A percentile compares a stretch with the other conserved stretches of the same genome.
phyloP scores from a whole-genome alignment of 2,797 vertebrate genomes.

The Pangasius sanitwongsei region DNA sequence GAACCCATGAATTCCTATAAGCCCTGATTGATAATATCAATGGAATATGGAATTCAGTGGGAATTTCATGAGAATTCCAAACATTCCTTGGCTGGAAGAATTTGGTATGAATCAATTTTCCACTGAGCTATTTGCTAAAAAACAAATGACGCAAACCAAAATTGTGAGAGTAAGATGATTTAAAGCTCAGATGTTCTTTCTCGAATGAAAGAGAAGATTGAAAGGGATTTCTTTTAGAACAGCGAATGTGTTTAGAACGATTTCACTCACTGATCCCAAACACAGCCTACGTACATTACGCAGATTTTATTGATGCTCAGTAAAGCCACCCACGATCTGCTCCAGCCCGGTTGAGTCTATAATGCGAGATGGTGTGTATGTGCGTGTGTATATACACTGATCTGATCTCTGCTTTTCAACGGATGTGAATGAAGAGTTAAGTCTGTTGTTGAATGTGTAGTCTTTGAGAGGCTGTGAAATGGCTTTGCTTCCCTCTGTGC shows the following conservation, averaged over 20 bases:
- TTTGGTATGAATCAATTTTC: neutral
- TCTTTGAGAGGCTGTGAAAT: neutral
- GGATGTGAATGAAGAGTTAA: constrained; percentile 1
- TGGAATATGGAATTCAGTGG: neutral
- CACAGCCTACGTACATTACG: constrained; percentile 31
- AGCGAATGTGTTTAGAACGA: constrained; percentile 38
- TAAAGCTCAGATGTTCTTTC: constrained; percentile 51
- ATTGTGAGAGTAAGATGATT: constrained; percentile 43
- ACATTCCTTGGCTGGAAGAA: neutral
- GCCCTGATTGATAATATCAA: neutral
- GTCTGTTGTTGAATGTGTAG: constrained; percentile 3
- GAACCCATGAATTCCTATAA: neutral
- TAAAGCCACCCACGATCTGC: constrained; percentile 11
- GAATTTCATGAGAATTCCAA: neutral
- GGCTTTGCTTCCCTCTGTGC: constrained; percentile 44
- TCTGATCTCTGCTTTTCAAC: constrained; percentile 11
- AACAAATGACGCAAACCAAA: no score
- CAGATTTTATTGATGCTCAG: constrained; percentile 21
- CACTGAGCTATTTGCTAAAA: neutral
- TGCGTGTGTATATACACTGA: neutral
- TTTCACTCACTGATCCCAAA: constrained; percentile 45
- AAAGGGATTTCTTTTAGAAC: constrained; percentile 30
- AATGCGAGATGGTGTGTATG: neutral
- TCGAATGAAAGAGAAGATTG: constrained; percentile 24
- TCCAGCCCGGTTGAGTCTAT: neutral